Conservation (phyloP, 2,888 invertebrate genomes). For the Mylabris sibirica region DNA sequence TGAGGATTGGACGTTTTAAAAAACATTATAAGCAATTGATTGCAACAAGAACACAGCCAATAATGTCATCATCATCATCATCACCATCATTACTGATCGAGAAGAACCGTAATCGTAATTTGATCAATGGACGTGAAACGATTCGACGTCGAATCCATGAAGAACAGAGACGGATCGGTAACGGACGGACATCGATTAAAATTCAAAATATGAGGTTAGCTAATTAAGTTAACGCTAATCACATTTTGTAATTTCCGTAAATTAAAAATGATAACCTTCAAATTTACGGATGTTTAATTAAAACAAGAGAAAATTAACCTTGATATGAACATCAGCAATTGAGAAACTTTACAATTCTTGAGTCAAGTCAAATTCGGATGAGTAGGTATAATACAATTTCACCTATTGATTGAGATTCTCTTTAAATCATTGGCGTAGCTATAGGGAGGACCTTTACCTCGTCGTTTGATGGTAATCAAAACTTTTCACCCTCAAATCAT, state of each 20-base stretch:
- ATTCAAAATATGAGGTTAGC: constrained; percentile 61
- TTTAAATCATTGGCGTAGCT: no score
- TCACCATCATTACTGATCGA: not conserved
- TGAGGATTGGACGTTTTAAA: constrained; percentile 68
- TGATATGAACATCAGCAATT: not conserved
- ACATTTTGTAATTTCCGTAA: constrained; percentile 13
- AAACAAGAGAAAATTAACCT: not conserved
- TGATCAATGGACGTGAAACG: constrained; percentile 24
- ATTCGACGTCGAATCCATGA: constrained; percentile 53
- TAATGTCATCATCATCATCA: not conserved
- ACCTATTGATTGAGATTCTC: no score
- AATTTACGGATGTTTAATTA: constrained; percentile 4
- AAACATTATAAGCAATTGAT: constrained; percentile 42
- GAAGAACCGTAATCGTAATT: not conserved
- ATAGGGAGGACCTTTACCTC: no score
- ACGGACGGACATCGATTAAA: constrained; percentile 58
- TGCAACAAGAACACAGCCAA: not conserved
- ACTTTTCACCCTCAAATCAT: no score
- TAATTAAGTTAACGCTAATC: no score
- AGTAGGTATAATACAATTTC: no score
- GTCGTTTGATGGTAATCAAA: no score
- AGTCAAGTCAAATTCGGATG: no score
- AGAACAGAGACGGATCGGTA: constrained; percentile 59
- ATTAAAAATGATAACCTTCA: not conserved
- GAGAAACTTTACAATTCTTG: no score